These are phyloP conservation scores for Xanthia togata DNA, from an alignment of 2,888 invertebrate species.

Conservation along the genomic window DNA sequence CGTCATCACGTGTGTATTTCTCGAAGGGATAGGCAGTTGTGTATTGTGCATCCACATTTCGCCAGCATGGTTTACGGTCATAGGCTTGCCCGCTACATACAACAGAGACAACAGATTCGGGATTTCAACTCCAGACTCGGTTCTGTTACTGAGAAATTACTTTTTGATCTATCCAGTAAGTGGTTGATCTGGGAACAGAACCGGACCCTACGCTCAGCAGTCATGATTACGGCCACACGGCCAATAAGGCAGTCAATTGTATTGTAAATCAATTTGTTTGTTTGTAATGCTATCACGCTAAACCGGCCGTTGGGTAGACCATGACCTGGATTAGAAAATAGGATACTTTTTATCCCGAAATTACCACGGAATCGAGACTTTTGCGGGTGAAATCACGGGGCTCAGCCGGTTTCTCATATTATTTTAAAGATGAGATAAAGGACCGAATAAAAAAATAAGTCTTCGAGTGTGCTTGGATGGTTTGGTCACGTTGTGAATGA, in stretches of 20 bases:
- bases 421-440: neutral
- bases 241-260: neutral
- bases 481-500: neutral
- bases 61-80: neutral
- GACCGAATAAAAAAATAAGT: neutral
- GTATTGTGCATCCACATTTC: neutral
- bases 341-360: no score
- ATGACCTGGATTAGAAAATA: no score
- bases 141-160: neutral
- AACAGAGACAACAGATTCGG: neutral
- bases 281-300: no score
- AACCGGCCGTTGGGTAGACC: no score
- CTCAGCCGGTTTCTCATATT: neutral
- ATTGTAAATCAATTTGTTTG: neutral
- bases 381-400: no score
- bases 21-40: neutral
- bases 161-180: neutral
- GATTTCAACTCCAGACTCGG: neutral
- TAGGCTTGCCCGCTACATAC: neutral
- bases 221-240: neutral
- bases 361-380: no score
- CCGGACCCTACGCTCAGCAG: neutral
- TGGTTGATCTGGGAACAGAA: neutral
- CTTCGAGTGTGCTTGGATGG: neutral
- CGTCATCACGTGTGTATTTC: neutral